phyloP scores from a whole-genome alignment of 2,113 vertebrate species.

The Myiozetetes cayanensis region DNA sequence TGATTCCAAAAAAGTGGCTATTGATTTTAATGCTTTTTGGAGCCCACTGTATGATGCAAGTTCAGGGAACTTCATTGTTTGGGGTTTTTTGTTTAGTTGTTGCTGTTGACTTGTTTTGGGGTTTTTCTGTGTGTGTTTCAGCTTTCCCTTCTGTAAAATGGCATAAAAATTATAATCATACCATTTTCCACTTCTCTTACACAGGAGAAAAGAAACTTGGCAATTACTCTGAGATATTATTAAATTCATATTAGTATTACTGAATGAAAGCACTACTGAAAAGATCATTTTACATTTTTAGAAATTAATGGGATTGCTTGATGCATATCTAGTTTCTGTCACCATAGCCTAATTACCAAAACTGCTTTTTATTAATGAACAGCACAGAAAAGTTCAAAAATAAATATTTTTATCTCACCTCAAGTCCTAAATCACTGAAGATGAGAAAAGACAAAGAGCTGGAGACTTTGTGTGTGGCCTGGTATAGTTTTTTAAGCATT shows the following conservation, averaged over 20 bases:
- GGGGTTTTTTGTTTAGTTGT: too few relatives aligned
- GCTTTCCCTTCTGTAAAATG: not conserved
- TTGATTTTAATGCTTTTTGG: not conserved
- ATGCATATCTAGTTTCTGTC: not conserved
- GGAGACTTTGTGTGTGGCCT: not conserved
- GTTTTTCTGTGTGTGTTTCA: not conserved
- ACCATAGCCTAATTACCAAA: not conserved
- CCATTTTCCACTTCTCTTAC: not conserved
- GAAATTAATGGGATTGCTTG: not conserved
- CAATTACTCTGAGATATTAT: not conserved
- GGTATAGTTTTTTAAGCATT: not conserved
- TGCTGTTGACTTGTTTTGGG: not conserved
- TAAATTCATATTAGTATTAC: not conserved
- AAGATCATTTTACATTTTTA: not conserved
- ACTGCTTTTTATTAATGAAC: not conserved
- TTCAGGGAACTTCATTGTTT: not conserved
- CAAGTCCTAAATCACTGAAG: not conserved
- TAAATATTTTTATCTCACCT: not conserved
- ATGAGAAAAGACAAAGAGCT: not conserved
- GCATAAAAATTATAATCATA: not conserved
- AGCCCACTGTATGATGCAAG: not conserved
- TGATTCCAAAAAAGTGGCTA: not conserved
- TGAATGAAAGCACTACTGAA: not conserved
- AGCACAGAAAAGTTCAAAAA: not conserved
- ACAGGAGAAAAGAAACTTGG: not conserved